Conservation (phyloP, 2,888 invertebrate genomes). For the Selenia dentaria region DNA sequence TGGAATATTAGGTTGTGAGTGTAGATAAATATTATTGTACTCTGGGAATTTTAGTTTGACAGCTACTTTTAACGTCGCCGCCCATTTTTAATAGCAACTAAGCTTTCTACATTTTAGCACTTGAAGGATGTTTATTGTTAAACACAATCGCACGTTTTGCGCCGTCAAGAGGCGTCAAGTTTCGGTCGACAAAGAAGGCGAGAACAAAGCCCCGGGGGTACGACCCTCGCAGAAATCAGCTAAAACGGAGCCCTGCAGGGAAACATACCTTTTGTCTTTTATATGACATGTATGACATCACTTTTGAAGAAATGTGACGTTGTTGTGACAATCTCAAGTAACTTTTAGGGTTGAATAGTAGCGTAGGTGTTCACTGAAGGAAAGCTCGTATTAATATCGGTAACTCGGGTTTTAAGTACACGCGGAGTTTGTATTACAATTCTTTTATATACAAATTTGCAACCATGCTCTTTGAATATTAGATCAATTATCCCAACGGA, state of each 20-base stretch:
- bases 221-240: constrained; percentile 55
- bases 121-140: constrained; percentile 31
- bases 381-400: too few species aligned
- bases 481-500: too few species aligned
- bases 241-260: constrained; percentile 52
- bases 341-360: constrained; percentile 2
- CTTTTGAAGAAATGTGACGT: constrained; percentile 22
- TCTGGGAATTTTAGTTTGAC: too few species aligned
- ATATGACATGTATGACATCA: constrained; percentile 28
- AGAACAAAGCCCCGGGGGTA: constrained; percentile 47
- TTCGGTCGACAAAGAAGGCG: constrained; percentile 34
- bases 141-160: constrained; percentile 37
- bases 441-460: too few species aligned
- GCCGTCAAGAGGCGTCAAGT: constrained; percentile 35
- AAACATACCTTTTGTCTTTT: constrained; percentile 45
- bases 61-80: too few species aligned
- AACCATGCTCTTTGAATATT: too few species aligned
- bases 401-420: too few species aligned
- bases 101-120: constrained; percentile 18
- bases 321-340: constrained; percentile 15
- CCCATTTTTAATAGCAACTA: too few species aligned
- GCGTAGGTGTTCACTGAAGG: too few species aligned
- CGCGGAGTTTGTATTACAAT: too few species aligned
- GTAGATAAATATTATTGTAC: too few species aligned
- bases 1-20: too few species aligned